Percentiles rank a stretch among this genome's conserved stretches.
Conservation (phyloP, 2,797 vertebrate species). For the Neopelma chrysocephalum region DNA sequence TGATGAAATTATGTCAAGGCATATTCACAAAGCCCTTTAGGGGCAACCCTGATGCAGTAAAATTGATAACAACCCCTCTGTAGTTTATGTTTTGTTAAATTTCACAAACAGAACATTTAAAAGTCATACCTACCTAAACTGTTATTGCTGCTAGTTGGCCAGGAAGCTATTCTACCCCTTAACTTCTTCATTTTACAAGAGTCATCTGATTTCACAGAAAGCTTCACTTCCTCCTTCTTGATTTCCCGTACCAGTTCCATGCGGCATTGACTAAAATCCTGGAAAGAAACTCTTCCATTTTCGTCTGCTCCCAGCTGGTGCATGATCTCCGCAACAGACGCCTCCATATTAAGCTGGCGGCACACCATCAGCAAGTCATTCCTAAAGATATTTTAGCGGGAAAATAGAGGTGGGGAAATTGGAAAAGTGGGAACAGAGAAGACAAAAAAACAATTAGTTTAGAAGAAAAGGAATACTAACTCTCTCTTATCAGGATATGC, state of each 20-base stretch:
- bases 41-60: background rate
- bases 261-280: slow-evolving; percentile 82
- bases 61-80: background rate
- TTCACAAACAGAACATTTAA: background rate
- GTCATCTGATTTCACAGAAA: slow-evolving; percentile 74
- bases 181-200: slow-evolving; percentile 75
- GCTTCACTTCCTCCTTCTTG: slow-evolving; percentile 81
- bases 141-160: slow-evolving; percentile 82
- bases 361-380: slow-evolving; percentile 87
- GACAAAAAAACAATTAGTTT: slow-evolving; percentile 24
- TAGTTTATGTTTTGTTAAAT: background rate
- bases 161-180: slow-evolving; percentile 75
- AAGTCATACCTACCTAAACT: slow-evolving; percentile 78
- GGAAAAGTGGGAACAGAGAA: background rate
- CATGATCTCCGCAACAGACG: slow-evolving; percentile 80
- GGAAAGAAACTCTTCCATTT: slow-evolving; percentile 83
- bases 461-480: background rate
- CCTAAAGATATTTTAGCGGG: slow-evolving; percentile 64
- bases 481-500: background rate
- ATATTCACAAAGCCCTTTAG: background rate
- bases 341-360: slow-evolving; percentile 84
- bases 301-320: slow-evolving; percentile 79
- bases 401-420: background rate
- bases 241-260: slow-evolving; percentile 84
- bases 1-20: background rate